Base-by-base conservation (phyloP, 1,140 invertebrate genomes). In the Drosophila sturtevanti region DNA sequence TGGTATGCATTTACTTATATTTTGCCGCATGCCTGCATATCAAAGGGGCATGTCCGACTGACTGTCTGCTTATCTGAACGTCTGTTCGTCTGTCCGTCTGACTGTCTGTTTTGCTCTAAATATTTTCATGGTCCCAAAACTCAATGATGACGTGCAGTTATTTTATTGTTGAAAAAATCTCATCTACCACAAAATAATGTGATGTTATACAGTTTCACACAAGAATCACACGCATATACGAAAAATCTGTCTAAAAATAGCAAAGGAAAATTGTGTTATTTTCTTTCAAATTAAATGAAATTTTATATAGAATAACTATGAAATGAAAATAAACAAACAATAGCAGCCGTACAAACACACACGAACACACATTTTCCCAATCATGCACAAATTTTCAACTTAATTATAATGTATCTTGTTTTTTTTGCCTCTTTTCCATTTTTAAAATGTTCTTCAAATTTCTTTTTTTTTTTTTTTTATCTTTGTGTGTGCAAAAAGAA, bases 351-450 rank as follows among this genome's bases (percentile, higher is more conserved):
- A 1, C 44, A 51, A 12, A 24, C 48, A 22, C 21, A 22, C 21
- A 12, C 21, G 2, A 11, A 11, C 54, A 18, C 24, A 55, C 24
- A 55, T 4, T 34, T 16, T 14, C n/a, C 0, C 41, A 44, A 14
- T 18, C 6, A 52, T 37, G 2, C 16, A 37, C 35, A 35, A 60
- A 51, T 51, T 41, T 55, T 64, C n/a, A 73, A 73, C 60, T 79
- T 73, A 79, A 78, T 78, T 63, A 58, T 56, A 79, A 63, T 64
- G 38, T 73, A 18, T 34, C 10, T 1, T 10, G 5, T 58, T 16
- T 31, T 6, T 31, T 1, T 24, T 24, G 24, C 4, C 24, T 24
- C 27, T 14, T n/a, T 56, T 16, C n/a, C 55, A 4, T 22, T 54
- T 54, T 34, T 16, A 31, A 41, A 60, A 60, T 24, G 4, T 27